Base-by-base conservation (phyloP, 2,113 vertebrate genomes). In the Aleadryas rufinucha region DNA sequence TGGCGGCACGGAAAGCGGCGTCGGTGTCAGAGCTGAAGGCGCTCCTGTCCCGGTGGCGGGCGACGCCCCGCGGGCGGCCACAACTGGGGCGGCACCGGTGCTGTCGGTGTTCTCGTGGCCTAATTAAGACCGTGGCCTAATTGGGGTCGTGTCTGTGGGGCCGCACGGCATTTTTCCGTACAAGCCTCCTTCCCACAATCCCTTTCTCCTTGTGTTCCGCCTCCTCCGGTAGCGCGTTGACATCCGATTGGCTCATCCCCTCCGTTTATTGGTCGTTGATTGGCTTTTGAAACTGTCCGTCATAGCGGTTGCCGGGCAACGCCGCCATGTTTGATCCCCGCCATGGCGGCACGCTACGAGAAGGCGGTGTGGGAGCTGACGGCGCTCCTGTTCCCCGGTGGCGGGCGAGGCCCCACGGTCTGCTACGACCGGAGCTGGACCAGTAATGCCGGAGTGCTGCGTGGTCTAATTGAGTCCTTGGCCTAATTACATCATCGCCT, bases 141-240 rank as follows among this genome's bases (percentile, higher is more conserved):
- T 6, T 24, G 10, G 3, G 11, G 16, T 21, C 30, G 3, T 13
- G 11, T 39, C 37, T 6, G 37, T 7, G 37, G 1, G 16, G 6
- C 31, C 16, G 22, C 11, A 24, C 6, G 2, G 6, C 12, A 1
- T 14, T 31, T 72, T 15, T 10, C 50, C 30, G 50, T 72, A 42
- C 50, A 72, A 14, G 1, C 2, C 20, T 26, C 44, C 22, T 35
- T 26, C 33, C 65, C 44, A 28, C 26, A 28, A 39, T 19, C 59
- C 33, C 33, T 57, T 57, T 24, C 28, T 22, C 28, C 9, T 1
- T 6, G 1, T 33, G 30, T 31, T 28, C 63, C 63, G 10, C 61
- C 61, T 30, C 11, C 61, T 28, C 50, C 16, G 27, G 39, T 8
- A 8, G 60, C 37, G 3, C 17, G 2, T 26, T 19, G 4, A 3